Conservation (phyloP, 2,888 invertebrate genomes). For the Epinotia nisella region DNA sequence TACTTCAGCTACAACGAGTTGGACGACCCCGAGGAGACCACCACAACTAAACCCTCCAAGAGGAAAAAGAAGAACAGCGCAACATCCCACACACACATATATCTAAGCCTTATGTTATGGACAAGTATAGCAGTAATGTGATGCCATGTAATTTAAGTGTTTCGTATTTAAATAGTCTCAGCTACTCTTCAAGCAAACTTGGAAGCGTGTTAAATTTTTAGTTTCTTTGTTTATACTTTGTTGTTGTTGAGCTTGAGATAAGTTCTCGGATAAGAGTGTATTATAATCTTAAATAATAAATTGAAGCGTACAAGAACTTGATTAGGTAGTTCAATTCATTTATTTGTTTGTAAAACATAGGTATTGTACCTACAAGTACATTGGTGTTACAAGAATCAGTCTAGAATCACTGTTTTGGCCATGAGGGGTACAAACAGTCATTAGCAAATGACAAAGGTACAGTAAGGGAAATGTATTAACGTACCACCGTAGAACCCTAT, state of each 20-base stretch:
- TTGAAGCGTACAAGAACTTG: too few relatives aligned
- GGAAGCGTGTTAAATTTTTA: neutral
- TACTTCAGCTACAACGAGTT: constrained; percentile 77
- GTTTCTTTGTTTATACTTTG: neutral
- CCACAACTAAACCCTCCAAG: constrained; percentile 54
- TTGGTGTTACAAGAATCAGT: too few relatives aligned
- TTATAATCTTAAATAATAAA: neutral
- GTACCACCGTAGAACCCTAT: too few relatives aligned
- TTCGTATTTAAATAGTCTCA: neutral
- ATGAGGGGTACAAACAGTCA: too few relatives aligned
- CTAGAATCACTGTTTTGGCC: too few relatives aligned
- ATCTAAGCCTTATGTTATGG: constrained; percentile 48
- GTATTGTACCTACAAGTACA: too few relatives aligned
- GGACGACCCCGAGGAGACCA: constrained; percentile 63
- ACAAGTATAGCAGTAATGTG: constrained; percentile 44
- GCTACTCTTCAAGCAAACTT: neutral
- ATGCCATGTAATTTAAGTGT: constrained; percentile 21
- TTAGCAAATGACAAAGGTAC: too few relatives aligned
- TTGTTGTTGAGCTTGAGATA: neutral
- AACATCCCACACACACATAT: neutral
- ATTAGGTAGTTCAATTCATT: too few relatives aligned
- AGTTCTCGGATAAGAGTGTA: neutral
- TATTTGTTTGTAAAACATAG: too few relatives aligned
- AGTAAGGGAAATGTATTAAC: too few relatives aligned
- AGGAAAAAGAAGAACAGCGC: constrained; percentile 57